phyloP scores from a whole-genome alignment of 2,888 invertebrate species.

The Horisme vitalbata region DNA sequence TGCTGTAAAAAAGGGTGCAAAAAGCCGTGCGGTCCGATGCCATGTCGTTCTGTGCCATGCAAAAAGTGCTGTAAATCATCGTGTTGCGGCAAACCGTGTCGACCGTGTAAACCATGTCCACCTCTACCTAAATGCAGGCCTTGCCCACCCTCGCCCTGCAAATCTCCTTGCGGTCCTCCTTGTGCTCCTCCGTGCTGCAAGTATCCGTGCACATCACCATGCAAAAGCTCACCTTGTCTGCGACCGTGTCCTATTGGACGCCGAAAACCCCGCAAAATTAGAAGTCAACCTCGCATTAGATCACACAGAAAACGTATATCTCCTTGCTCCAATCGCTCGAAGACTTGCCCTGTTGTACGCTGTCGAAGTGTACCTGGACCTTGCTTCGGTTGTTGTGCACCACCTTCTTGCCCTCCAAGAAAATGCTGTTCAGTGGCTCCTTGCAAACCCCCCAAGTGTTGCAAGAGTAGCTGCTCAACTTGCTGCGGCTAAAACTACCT shows the following conservation, averaged over 20 bases:
- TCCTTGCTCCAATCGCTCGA: constrained; percentile 63
- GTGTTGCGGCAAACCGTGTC: constrained; percentile 41
- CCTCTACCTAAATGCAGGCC: constrained; percentile 23
- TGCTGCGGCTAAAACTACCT: constrained; percentile 31
- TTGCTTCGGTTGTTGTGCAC: constrained; percentile 44
- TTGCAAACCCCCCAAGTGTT: constrained; percentile 41
- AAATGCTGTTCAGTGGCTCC: constrained; percentile 45
- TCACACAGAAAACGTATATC: constrained; percentile 56
- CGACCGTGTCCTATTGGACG: constrained; percentile 61
- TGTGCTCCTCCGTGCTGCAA: constrained; percentile 21
- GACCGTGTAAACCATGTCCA: constrained; percentile 22
- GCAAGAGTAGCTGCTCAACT: constrained; percentile 40
- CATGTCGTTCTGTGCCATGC: constrained; percentile 40
- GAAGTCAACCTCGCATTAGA: constrained; percentile 60
- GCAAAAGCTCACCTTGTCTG: constrained; percentile 59
- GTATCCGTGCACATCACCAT: constrained; percentile 43
- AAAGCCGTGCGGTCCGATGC: constrained; percentile 45
- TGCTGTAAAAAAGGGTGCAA: constrained; percentile 43
- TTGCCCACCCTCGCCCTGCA: constrained; percentile 32
- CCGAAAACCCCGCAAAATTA: constrained; percentile 47
- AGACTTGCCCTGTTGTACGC: constrained; percentile 56
- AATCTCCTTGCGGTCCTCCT: constrained; percentile 19
- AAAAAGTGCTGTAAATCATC: constrained; percentile 40
- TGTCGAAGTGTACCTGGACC: constrained; percentile 61
- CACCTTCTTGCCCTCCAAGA: constrained; percentile 45